Conservation (phyloP, 1,140 invertebrate genomes). For the Globodera ellingtonae region DNA sequence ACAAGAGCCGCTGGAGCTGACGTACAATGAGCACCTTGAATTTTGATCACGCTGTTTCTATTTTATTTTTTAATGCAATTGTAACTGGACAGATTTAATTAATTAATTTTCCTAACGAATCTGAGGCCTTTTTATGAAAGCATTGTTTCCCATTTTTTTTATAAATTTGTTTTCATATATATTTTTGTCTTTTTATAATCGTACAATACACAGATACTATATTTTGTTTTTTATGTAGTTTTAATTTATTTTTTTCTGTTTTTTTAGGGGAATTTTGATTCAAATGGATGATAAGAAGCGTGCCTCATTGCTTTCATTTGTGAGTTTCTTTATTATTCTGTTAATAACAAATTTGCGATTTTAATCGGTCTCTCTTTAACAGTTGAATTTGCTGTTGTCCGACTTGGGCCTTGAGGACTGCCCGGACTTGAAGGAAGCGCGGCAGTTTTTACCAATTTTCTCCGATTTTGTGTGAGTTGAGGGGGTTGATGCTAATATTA, state of each 20-base stretch:
- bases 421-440: neutral
- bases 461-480: neutral
- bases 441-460: neutral
- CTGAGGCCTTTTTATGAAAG: neutral
- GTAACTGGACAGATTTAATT: no score
- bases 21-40: slow-evolving; percentile 49
- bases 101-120: no score
- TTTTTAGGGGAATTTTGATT: neutral
- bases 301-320: neutral
- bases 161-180: neutral
- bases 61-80: no score
- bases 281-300: neutral
- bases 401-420: neutral
- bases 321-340: neutral
- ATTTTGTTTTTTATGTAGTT: no score
- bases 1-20: slow-evolving; percentile 43
- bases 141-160: neutral
- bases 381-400: neutral
- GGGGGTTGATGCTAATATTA: no score
- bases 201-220: no score
- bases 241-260: no score
- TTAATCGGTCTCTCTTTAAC: neutral
- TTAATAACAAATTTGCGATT: no score
- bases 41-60: slow-evolving; percentile 24
- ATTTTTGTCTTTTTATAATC: no score